A percentile compares a stretch with the other conserved stretches of the same genome.
These are phyloP conservation scores for Lycaena phlaeas DNA, from an alignment of 2,888 invertebrate genomes.

Conservation along the genomic window DNA sequence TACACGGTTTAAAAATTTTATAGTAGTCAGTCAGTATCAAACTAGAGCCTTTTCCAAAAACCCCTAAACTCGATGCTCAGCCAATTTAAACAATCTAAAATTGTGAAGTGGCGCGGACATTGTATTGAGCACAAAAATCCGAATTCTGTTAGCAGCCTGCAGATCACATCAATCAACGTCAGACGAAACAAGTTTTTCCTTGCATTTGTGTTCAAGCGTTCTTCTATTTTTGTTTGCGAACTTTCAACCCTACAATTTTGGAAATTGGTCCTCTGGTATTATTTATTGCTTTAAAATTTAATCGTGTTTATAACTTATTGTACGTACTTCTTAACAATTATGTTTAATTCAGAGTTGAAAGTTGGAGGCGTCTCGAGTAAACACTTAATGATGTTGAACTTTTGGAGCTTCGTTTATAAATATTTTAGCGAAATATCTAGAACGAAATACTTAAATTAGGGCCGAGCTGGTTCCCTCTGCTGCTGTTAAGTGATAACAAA, in stretches of 20 bases:
- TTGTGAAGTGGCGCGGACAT: neutral
- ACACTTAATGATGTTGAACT: too few species aligned
- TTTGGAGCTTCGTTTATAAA: too few species aligned
- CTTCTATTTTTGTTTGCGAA: constrained; percentile 59
- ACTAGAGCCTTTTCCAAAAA: too few species aligned
- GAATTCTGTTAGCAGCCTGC: constrained; percentile 36
- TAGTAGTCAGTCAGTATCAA: too few species aligned
- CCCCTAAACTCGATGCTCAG: too few species aligned
- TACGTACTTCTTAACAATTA: neutral
- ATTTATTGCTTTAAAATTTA: constrained; percentile 28
- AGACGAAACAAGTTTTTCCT: constrained; percentile 57
- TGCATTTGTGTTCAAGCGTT: constrained; percentile 45
- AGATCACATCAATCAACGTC: constrained; percentile 63
- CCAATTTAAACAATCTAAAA: neutral
- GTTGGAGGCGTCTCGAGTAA: too few species aligned
- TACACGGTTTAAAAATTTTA: too few species aligned
- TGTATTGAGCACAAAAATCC: constrained; percentile 28
- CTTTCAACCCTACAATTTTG: constrained; percentile 54
- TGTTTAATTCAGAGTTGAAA: neutral
- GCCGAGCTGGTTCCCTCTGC: too few species aligned
- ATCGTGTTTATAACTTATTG: neutral
- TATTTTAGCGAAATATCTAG: too few species aligned
- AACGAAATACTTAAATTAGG: too few species aligned
- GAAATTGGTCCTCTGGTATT: constrained; percentile 43
- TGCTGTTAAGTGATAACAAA: too few species aligned